Evolutionary conservation across 2,888 invertebrate genomes (phyloP).

Genomic region (Napeogenes inachia): DNA sequence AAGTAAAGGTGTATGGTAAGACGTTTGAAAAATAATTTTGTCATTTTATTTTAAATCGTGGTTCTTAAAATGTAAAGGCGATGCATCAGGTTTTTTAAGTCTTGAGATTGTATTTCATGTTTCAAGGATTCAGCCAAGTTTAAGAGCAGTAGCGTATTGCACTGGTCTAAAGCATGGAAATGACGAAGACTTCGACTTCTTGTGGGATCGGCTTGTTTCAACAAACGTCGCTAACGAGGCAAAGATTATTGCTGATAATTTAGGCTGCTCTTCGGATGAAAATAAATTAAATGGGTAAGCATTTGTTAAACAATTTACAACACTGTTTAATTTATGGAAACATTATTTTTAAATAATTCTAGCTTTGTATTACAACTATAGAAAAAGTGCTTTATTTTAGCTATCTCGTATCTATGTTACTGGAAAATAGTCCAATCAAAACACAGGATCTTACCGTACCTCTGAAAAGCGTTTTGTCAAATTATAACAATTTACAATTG

Average conservation of each 20-base stretch:
- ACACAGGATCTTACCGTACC: constrained; percentile 65
- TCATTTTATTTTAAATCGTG: too few relatives aligned
- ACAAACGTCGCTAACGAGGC: constrained; percentile 80
- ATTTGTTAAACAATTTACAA: background rate
- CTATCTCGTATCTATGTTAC: constrained; percentile 53
- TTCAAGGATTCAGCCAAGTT: constrained; percentile 57
- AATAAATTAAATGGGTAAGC: constrained; percentile 73
- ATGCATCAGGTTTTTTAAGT: too few relatives aligned
- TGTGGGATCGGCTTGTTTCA: constrained; percentile 77
- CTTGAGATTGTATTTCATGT: background rate
- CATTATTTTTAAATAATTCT: too few relatives aligned
- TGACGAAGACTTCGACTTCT: constrained; percentile 79
- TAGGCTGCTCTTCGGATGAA: constrained; percentile 78
- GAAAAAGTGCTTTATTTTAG: constrained; percentile 39
- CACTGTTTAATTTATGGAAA: too few relatives aligned
- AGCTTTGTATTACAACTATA: too few relatives aligned
- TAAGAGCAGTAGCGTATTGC: constrained; percentile 80
- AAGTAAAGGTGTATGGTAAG: constrained; percentile 54
- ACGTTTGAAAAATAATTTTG: constrained; percentile 10
- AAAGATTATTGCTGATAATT: constrained; percentile 71
- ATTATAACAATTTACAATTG: constrained; percentile 70
- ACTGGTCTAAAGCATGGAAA: constrained; percentile 78
- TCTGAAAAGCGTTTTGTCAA: constrained; percentile 66
- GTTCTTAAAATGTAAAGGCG: too few relatives aligned
- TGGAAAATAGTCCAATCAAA: constrained; percentile 55